These are phyloP conservation scores for Subanguina moxae DNA, from an alignment of 1,140 invertebrate species.

Conservation along the genomic window DNA sequence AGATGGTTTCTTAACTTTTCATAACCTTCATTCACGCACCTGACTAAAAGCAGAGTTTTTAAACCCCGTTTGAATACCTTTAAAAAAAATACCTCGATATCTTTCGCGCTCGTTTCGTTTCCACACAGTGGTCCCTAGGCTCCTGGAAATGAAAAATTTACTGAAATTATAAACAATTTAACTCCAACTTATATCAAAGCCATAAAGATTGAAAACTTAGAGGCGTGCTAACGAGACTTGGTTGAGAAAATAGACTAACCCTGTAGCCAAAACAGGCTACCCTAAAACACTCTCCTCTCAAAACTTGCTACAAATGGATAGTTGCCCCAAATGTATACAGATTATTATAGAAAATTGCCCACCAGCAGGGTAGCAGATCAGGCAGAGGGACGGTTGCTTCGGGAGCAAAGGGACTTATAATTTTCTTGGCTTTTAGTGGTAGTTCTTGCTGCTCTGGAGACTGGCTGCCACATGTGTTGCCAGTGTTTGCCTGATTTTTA, in stretches of 20 bases:
- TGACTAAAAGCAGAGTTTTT: constrained; percentile 59
- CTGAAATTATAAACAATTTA: too few relatives aligned
- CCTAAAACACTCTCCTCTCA: too few relatives aligned
- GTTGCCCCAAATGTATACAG: too few relatives aligned
- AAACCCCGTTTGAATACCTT: not conserved
- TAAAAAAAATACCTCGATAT: constrained; percentile 59
- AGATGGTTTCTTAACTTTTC: constrained; percentile 75
- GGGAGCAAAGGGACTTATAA: constrained; percentile 57
- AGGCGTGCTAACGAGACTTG: too few relatives aligned
- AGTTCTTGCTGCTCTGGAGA: too few relatives aligned
- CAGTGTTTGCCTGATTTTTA: too few relatives aligned
- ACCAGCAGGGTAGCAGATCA: not conserved
- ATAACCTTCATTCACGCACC: constrained; percentile 78
- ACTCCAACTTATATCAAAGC: too few relatives aligned
- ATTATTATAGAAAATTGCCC: constrained; percentile 1
- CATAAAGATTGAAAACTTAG: too few relatives aligned
- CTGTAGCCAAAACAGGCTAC: too few relatives aligned
- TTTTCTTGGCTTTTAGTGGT: constrained; percentile 16
- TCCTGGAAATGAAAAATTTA: constrained; percentile 21
- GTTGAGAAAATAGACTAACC: too few relatives aligned
- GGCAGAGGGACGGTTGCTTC: constrained; percentile 60
- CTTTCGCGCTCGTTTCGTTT: constrained; percentile 61
- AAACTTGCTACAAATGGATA: too few relatives aligned
- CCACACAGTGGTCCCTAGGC: constrained; percentile 58
- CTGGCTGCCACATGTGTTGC: too few relatives aligned